These are phyloP conservation scores for Stichopus horrens DNA, from an alignment of 53 echinoderm and acorn worm genomes.

Conservation along the genomic window DNA sequence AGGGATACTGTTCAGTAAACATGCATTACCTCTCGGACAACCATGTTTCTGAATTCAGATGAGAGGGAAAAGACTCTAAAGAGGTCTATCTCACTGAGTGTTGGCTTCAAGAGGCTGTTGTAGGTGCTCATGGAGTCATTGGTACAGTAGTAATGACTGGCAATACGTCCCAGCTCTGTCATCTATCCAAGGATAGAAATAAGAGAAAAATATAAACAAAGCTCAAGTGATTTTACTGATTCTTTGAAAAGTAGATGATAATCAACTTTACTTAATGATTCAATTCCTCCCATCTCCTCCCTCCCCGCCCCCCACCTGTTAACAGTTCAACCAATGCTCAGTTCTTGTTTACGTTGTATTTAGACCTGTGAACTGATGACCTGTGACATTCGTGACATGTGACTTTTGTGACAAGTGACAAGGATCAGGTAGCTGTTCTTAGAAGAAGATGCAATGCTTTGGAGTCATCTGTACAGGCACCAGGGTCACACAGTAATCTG, in stretches of 20 bases:
- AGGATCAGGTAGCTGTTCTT: too few relatives aligned
- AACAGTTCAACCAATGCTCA: too few relatives aligned
- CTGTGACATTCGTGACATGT: too few relatives aligned
- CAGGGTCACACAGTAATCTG: too few relatives aligned
- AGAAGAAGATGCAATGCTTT: too few relatives aligned
- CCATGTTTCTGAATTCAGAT: conserved; percentile 93
- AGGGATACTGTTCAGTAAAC: not conserved
- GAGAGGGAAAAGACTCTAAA: conserved; percentile 98
- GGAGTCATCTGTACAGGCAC: too few relatives aligned
- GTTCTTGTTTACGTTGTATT: too few relatives aligned
- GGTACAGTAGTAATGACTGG: conserved; percentile 99
- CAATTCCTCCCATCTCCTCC: not conserved
- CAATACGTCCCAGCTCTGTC: conserved; percentile 97
- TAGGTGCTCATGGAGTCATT: conserved; percentile 97
- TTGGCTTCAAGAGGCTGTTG: conserved; percentile 94
- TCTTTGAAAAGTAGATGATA: not conserved
- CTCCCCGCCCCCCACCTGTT: not conserved
- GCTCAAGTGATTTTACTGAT: not conserved
- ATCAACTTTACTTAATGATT: too few relatives aligned
- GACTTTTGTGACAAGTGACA: too few relatives aligned
- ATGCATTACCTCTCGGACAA: conserved; percentile 88
- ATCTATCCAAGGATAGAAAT: conserved; percentile 53
- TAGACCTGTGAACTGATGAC: too few relatives aligned
- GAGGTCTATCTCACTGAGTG: conserved; percentile 94
- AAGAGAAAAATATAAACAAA: not conserved